Conservation (phyloP, 2,113 vertebrate genomes). For the Neotoma lepida region DNA sequence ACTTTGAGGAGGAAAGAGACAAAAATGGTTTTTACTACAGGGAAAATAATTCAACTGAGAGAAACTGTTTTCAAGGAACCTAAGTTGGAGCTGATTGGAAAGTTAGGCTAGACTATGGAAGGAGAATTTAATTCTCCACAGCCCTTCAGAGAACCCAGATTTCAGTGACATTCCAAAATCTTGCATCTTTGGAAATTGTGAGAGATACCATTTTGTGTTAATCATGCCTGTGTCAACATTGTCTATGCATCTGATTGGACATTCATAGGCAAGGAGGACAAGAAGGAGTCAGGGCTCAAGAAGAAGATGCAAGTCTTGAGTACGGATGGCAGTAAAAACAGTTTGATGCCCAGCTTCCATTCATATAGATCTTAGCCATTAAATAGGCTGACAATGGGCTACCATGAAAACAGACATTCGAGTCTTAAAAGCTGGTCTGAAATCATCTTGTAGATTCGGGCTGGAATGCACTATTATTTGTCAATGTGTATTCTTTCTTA, state of each 20-base stretch:
- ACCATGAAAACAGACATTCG: background rate
- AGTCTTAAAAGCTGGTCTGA: constrained; percentile 1
- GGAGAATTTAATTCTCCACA: background rate
- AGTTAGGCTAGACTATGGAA: background rate
- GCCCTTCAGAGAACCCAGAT: background rate
- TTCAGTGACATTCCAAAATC: background rate
- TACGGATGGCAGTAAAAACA: too few relatives aligned
- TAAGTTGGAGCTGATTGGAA: background rate
- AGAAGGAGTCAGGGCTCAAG: background rate
- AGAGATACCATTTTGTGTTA: background rate
- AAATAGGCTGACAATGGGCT: background rate
- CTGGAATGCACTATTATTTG: background rate
- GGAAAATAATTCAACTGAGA: background rate
- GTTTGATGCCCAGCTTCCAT: background rate
- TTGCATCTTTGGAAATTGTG: background rate
- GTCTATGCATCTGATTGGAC: background rate
- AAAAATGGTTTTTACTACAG: background rate
- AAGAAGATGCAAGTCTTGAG: background rate
- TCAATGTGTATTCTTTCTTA: background rate
- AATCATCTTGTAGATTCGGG: background rate
- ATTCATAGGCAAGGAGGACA: background rate
- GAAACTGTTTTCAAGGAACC: background rate
- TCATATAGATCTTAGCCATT: background rate
- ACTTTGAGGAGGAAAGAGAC: background rate
- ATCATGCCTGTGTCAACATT: background rate